Base-by-base conservation (phyloP, 1,140 invertebrate genomes). In the Drosophila bocqueti region DNA sequence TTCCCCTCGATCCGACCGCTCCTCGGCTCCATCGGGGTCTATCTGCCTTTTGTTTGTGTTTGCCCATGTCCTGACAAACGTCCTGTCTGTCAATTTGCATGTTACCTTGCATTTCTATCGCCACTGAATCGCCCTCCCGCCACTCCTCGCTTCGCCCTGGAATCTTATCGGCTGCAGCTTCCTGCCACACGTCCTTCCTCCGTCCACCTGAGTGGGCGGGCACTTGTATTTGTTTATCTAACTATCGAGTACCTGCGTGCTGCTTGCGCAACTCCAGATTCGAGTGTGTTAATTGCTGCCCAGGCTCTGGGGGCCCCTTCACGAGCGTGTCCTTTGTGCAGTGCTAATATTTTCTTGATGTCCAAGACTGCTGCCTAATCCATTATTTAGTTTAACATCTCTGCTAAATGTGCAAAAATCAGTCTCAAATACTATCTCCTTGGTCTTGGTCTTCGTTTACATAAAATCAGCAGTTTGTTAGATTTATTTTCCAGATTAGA, bases 81-180 rank as follows among this genome's bases (percentile, higher is more conserved):
- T 78, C 74, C 74, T 68, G 74, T 77, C 74, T 78, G 74, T 78
- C 76, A 78, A 78, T 78, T 78, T 78, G 76, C 76, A 69, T 78
- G 74, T 77, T 78, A 62, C 76, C 76, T 78, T 63, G 76, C 76
- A 52, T 69, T 62, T 77, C 63, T 58, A 61, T 78, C 65, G 74
- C 50, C 58, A 77, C 58, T 69, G 64, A 78, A 61, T 77, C 42
- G 57, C 49, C 15, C 42, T 40, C 34, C 13, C 29, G 42, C 43
- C 61, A 24, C 31, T 47, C 49, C 29, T 15, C n/a, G 21, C 29
- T 26, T 21, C 16, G 29, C 16, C 34, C 16, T 38, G 36, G 21
- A n/a, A 46, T 34, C 57, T 77, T 77, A 77, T 77, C 75, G 62
- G 64, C 57, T 47, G 50, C 72, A 63, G 69, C 63, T 61, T 77